Conservation (phyloP, 1,140 invertebrate species). For the Aphis gossypii region DNA sequence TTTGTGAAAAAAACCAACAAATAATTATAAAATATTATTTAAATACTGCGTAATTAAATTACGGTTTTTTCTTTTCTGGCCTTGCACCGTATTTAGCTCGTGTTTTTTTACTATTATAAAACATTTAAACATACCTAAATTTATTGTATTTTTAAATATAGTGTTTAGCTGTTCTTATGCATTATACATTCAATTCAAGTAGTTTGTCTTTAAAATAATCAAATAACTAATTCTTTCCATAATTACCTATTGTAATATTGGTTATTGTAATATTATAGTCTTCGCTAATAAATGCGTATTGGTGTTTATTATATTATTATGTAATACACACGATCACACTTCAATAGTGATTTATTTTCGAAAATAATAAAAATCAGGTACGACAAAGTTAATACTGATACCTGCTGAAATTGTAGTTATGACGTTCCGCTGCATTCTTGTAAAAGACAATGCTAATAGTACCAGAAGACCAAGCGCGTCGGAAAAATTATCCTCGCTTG, state of each 20-base stretch:
- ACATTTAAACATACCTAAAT: neutral
- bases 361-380: neutral
- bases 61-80: neutral
- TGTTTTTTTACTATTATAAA: neutral
- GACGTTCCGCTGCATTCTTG: neutral
- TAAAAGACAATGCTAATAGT: neutral
- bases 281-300: neutral
- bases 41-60: conserved; percentile 9
- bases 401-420: neutral
- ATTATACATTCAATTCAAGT: neutral
- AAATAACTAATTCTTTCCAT: neutral
- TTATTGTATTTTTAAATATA: neutral
- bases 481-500: neutral
- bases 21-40: conserved; percentile 25
- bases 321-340: neutral
- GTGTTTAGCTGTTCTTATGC: neutral
- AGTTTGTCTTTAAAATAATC: neutral
- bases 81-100: neutral
- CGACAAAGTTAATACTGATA: neutral
- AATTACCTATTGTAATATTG: neutral
- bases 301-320: neutral
- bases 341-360: neutral
- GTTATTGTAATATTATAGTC: neutral
- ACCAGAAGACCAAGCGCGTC: neutral
- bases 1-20: neutral